A percentile compares a stretch with the other conserved stretches of the same genome.
These are phyloP conservation scores for Phylloscopus trochilus DNA, from an alignment of 2,113 vertebrate genomes.

Conservation along the genomic window DNA sequence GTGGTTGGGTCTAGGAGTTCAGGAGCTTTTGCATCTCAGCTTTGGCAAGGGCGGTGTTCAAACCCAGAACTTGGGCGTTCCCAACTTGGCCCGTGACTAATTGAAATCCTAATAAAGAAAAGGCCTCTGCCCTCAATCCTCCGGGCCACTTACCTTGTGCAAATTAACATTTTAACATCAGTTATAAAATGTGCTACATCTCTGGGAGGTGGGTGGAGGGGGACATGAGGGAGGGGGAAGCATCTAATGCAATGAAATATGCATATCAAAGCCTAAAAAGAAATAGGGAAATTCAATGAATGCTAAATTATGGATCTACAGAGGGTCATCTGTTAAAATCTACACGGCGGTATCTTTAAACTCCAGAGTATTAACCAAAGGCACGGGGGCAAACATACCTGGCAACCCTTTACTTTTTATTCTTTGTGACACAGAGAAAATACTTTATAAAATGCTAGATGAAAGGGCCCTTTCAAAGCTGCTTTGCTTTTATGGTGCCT, in stretches of 20 bases:
- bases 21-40: background rate
- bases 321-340: conserved; percentile 62
- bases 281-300: conserved; percentile 65
- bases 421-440: conserved; percentile 63
- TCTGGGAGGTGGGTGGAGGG: conserved; percentile 30
- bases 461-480: conserved; percentile 71
- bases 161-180: conserved; percentile 76
- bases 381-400: conserved; percentile 60
- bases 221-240: conserved; percentile 36
- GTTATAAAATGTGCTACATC: conserved; percentile 69
- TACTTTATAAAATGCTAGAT: conserved; percentile 72
- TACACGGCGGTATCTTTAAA: conserved; percentile 56
- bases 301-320: conserved; percentile 71
- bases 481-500: conserved; percentile 61
- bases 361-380: conserved; percentile 71
- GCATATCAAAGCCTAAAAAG: conserved; percentile 72
- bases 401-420: conserved; percentile 62
- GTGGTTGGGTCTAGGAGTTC: background rate
- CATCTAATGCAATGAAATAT: conserved; percentile 66
- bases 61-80: conserved; percentile 43
- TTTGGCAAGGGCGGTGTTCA: background rate
- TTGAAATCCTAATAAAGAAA: conserved; percentile 71
- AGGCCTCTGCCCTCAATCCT: conserved; percentile 65
- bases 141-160: conserved; percentile 62
- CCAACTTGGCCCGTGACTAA: conserved; percentile 67